Evolutionary conservation across 2,888 invertebrate genomes (phyloP), one percentile per base, ranked within the genome.

Genomic region (Xestoiulus laeticollis): DNA sequence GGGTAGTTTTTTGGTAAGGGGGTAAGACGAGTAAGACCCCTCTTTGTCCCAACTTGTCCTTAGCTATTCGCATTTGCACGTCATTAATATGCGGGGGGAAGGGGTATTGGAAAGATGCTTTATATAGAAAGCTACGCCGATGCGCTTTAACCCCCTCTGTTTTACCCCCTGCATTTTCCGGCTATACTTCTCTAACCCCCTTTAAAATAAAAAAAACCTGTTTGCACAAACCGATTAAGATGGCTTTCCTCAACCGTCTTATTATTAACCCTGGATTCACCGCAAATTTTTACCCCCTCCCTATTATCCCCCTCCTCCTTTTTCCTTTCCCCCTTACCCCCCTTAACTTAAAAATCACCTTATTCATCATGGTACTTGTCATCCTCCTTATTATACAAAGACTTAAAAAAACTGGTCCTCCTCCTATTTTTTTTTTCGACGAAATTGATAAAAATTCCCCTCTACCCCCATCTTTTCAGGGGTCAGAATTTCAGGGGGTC

Each of bases 261-360:
- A 78, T 78, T 78, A 78, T 78, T 78, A 78, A 78, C 30, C 26
- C 26, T 3, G 26, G 78, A 78, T 78, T 26, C 78, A 78, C 78
- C 68, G 68, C 68, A 68, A 5, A 68, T 43, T 32, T 19, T 84
- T 82, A 84, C 33, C 84, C 82, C 84, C 84, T 30, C n/a, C 32
- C 33, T 84, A 12, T 43, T 33, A 32, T 83, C 83, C 83, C 32
- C 83, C 83, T 22, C 14, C 14, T 33, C 33, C 78, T 78, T 78
- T 78, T 78, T 78, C 16, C 14, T 78, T 0, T 10, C 78, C 78
- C 22, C 82, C 82, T 83, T 83, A n/a, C 30, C 30, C n/a, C 14
- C 84, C 84, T 84, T 33, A 68, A 68, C 68, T 68, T 68, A 68
- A 68, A 68, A 68, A 68, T 68, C 68, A 68, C 68, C 68, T 68